Evolutionary conservation across 2,888 invertebrate species (phyloP).

Genomic region (Conus canariensis): DNA sequence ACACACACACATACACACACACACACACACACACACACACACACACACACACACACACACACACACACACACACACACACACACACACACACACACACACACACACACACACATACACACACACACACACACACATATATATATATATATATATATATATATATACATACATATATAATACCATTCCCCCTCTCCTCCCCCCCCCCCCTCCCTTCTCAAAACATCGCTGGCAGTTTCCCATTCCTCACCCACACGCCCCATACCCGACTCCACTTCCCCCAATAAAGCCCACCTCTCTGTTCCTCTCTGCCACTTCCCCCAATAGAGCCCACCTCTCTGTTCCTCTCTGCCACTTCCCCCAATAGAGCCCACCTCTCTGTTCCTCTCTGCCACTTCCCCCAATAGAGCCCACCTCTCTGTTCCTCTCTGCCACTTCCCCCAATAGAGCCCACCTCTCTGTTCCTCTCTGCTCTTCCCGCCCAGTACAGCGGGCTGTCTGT

Average conservation of each 20-base stretch:
- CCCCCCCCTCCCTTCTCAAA: too few species aligned
- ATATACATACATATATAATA: not conserved
- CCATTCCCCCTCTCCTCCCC: not conserved
- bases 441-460: too few species aligned
- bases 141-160: not conserved
- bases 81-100: not conserved
- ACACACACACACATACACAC: not conserved
- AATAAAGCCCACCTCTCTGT: too few species aligned
- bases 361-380: too few species aligned
- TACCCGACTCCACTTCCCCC: not conserved
- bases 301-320: too few species aligned
- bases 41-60: not conserved
- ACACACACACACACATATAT: not conserved
- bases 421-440: too few species aligned
- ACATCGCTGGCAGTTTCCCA: not conserved
- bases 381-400: too few species aligned
- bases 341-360: too few species aligned
- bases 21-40: not conserved
- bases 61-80: not conserved
- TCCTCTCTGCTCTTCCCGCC: too few species aligned
- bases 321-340: too few species aligned
- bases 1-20: slow-evolving; percentile 2
- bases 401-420: too few species aligned
- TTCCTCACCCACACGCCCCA: not conserved
- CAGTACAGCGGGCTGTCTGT: too few species aligned